Evolutionary conservation across 2,113 vertebrate species (phyloP), one percentile per base, ranked within the genome.

Genomic region (Tiliqua scincoides): DNA sequence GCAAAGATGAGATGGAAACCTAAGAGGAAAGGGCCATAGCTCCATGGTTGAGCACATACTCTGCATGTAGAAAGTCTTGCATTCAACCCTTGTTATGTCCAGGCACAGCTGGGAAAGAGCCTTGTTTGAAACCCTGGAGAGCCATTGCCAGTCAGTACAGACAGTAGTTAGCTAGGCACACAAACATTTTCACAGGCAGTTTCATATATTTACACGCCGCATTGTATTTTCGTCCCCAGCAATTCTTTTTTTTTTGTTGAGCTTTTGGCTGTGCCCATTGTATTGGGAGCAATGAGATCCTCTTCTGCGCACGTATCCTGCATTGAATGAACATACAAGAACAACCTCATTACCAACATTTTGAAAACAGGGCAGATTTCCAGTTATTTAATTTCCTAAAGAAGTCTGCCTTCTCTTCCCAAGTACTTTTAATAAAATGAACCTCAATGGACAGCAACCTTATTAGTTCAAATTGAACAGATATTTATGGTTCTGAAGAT

Each of bases 311-410:
- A 84, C 71, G 82, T 84, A 74, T 74, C 61, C 37, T 84, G 10
- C 71, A 75, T 32, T 12, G 72, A 84, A 84, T 59, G 61, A 75
- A 75, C 82, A 84, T 63, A 65, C 82, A 84, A 65, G 75, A 75
- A 75, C 75, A 59, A 84, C 75, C 71, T 65, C 75, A 20, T 62
- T 84, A 75, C 82, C 25, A 25, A 61, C 40, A 37, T 80, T 83
- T 62, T 23, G 25, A 84, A 74, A 62, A 75, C 63, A 20, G 48
- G 73, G 71, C 82, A 84, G 43, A 65, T 11, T 21, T 73, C 79
- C 85, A 6, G 72, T 63, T 79, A 83, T 4, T 2, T 74, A 61
- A 14, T 10, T 70, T 76, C 25, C 63, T 89, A 74, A 68, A 86
- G 54, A 84, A 62, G 18, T 76, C 15, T 82, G 30, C 57, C 63